Evolutionary conservation across 2,888 invertebrate species (phyloP), one percentile per base, ranked within the genome.

Genomic region (Cyclophora albipunctata): DNA sequence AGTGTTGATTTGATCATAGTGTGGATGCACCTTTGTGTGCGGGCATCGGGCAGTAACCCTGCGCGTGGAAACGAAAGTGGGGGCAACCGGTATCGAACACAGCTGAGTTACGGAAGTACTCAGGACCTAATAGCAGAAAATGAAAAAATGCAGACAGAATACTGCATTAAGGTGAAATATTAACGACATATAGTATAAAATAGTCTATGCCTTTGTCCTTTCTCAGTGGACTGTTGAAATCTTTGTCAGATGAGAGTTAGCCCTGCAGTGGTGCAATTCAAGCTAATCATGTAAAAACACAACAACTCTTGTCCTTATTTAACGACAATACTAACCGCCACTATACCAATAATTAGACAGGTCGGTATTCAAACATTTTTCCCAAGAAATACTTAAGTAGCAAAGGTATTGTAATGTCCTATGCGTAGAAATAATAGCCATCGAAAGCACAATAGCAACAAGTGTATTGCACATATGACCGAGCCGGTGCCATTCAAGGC

Each of bases 31-130:
- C 63, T 64, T 66, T 60, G 65, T 67, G 66, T 57, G 63, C 64
- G 63, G 60, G 58, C 52, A 62, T 62, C 69, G 78, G 76, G 60
- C 75, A 74, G 65, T 76, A 71, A 78, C 75, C 74, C 74, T 67
- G 64, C 60, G 63, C 37, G 20, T 34, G 37, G 58, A 48, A 45
- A 49, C 52, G 46, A 57, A 59, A 53, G 53, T 56, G 45, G 61
- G 51, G 58, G 61, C 54, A 47, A 42, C 45, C 42, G 45, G 47
- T 50, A 53, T 48, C 51, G 47, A 55, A 55, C 62, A 60, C 61
- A 67, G 64, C 64, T 67, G 62, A 59, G 55, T 58, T 57, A 59
- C 67, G 67, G 70, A 69, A 66, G 61, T 61, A 49, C 46, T 49
- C 62, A 53, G 20, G 20, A 20, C 20, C 20, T 20, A 20, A 20